Evolutionary conservation across 1,140 invertebrate genomes (phyloP).

Genomic region (Conus betulinus): DNA sequence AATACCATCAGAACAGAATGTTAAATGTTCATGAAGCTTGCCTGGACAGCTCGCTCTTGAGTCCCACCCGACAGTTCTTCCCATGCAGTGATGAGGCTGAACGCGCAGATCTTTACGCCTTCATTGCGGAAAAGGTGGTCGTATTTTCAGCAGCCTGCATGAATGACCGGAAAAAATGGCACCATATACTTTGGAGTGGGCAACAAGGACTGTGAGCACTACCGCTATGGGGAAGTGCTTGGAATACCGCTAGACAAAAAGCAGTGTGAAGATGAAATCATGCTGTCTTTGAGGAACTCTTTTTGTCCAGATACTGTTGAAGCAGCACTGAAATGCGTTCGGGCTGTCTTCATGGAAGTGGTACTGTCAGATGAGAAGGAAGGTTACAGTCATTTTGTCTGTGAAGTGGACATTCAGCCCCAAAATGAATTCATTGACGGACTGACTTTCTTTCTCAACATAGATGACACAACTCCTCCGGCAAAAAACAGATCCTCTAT

Average conservation of each 20-base stretch:
- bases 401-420: slow-evolving; percentile 57
- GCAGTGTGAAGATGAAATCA: slow-evolving; percentile 37
- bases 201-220: slow-evolving; percentile 22
- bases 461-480: not conserved
- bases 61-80: slow-evolving; percentile 42
- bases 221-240: slow-evolving; percentile 46
- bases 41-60: slow-evolving; percentile 39
- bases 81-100: not conserved
- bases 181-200: slow-evolving; percentile 58
- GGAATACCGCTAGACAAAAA: slow-evolving; percentile 43
- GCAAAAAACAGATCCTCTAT: slow-evolving; percentile 27
- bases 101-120: slow-evolving; percentile 7
- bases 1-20: slow-evolving; percentile 17
- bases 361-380: not conserved
- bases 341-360: slow-evolving; percentile 50
- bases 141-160: slow-evolving; percentile 55
- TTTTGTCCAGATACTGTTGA: slow-evolving; percentile 43
- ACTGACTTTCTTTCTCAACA: slow-evolving; percentile 41
- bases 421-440: slow-evolving; percentile 28
- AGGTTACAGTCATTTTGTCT: slow-evolving; percentile 18
- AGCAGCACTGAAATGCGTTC: slow-evolving; percentile 46
- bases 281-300: slow-evolving; percentile 33
- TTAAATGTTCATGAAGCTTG: slow-evolving; percentile 20
- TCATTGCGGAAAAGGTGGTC: slow-evolving; percentile 47
- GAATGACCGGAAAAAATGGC: slow-evolving; percentile 55